Percentiles rank a stretch among this genome's conserved stretches.
Evolutionary conservation across 2,797 vertebrate species (phyloP).

Genomic region (Oreonectes daqikongensis): DNA sequence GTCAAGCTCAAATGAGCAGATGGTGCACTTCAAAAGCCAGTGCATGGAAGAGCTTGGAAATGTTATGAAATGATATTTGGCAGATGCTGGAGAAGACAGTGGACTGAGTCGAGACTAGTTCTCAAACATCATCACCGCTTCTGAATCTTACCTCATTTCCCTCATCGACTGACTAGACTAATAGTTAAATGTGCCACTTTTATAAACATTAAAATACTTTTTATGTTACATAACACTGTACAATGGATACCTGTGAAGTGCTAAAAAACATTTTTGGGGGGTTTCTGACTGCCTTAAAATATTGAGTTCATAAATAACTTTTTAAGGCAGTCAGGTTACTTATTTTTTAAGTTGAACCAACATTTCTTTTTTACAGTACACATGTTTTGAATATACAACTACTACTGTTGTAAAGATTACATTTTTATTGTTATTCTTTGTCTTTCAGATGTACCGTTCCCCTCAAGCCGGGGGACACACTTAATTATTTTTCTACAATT

Average conservation of each 20-base stretch:
- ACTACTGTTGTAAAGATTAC: not conserved
- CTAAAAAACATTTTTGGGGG: too few species aligned
- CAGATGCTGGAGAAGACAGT: constrained; percentile 12
- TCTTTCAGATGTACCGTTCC: not conserved
- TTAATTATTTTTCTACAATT: too few species aligned
- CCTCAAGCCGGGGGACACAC: too few species aligned
- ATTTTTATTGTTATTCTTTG: not conserved
- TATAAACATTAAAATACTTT: not conserved
- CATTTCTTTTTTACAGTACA: too few species aligned
- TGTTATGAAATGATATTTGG: constrained; percentile 42
- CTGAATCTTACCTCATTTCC: not conserved
- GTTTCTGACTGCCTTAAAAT: too few species aligned
- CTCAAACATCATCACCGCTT: not conserved
- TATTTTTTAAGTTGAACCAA: too few species aligned
- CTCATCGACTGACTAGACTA: not conserved
- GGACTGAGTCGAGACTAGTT: constrained; percentile 29
- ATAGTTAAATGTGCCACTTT: not conserved
- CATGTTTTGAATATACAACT: not conserved
- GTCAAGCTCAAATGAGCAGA: constrained; percentile 54
- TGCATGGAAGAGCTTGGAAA: constrained; percentile 31
- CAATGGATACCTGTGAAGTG: not conserved
- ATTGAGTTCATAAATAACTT: too few species aligned
- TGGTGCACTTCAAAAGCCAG: constrained; percentile 13
- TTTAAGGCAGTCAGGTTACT: too few species aligned
- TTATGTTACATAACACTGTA: not conserved